Conservation (phyloP, 1,140 invertebrate genomes). For the Odontomachus brunneus region DNA sequence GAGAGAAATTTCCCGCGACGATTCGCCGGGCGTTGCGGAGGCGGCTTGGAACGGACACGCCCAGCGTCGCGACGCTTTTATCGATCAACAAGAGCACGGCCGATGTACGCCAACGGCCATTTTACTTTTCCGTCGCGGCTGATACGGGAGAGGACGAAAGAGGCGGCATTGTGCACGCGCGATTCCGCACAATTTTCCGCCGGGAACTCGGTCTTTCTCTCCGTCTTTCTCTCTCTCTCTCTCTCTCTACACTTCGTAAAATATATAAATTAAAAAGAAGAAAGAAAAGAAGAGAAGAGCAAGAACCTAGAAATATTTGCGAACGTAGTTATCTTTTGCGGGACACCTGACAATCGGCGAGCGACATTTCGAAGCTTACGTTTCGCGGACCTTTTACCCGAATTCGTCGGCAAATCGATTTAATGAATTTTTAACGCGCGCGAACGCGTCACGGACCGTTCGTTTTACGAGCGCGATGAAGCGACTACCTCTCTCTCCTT, state of each 20-base stretch:
- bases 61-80: slow-evolving; percentile 83
- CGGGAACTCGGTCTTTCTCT: slow-evolving; percentile 1
- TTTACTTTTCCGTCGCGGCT: slow-evolving; percentile 75
- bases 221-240: too few species aligned
- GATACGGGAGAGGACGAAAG: slow-evolving; percentile 44
- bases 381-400: neutral
- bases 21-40: slow-evolving; percentile 74
- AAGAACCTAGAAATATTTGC: too few species aligned
- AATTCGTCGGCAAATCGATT: neutral
- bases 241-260: too few species aligned
- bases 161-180: slow-evolving; percentile 2
- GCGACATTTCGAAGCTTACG: too few species aligned
- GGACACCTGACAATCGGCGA: neutral
- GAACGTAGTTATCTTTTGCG: neutral
- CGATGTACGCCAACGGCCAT: slow-evolving; percentile 77
- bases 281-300: too few species aligned
- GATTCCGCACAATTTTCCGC: neutral
- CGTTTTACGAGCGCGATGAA: neutral
- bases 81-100: slow-evolving; percentile 77
- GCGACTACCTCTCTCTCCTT: too few species aligned
- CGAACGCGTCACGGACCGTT: neutral
- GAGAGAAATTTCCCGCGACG: slow-evolving; percentile 61
- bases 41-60: slow-evolving; percentile 79
- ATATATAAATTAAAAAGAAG: too few species aligned
- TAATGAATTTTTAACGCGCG: slow-evolving; percentile 23